A percentile compares a stretch with the other conserved stretches of the same genome.
Evolutionary conservation across 1,140 invertebrate species (phyloP).

Genomic region (Caligus rogercresseyi): DNA sequence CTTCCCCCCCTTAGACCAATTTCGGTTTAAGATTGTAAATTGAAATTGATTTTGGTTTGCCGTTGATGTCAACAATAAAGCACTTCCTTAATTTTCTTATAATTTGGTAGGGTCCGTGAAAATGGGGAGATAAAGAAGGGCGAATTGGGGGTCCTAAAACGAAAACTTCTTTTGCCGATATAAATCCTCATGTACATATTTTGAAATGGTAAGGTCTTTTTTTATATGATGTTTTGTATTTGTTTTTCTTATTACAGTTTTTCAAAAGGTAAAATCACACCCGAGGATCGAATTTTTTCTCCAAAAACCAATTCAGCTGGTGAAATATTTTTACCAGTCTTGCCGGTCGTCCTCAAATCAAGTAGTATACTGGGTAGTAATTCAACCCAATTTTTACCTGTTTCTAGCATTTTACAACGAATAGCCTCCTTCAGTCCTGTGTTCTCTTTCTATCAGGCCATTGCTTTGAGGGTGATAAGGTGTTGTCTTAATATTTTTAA

Average conservation of each 20-base stretch:
- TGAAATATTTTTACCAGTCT: neutral
- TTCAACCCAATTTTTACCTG: neutral
- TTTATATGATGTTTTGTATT: neutral
- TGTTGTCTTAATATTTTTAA: neutral
- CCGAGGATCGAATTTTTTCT: neutral
- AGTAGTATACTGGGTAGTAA: neutral
- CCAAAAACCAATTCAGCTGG: neutral
- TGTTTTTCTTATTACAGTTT: neutral
- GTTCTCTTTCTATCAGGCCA: neutral
- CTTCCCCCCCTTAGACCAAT: neutral
- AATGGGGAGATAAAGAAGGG: neutral
- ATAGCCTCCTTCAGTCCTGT: neutral
- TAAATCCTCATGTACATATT: too few relatives aligned
- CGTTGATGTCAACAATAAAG: neutral
- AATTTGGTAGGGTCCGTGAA: neutral
- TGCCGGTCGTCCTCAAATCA: neutral
- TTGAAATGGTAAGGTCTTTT: too few relatives aligned
- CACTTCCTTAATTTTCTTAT: neutral
- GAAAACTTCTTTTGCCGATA: neutral
- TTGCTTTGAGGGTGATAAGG: neutral
- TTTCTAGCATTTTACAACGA: neutral
- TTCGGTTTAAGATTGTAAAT: neutral
- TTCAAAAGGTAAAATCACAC: neutral
- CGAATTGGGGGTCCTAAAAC: neutral
- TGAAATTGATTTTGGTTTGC: neutral